Evolutionary conservation across 2,113 vertebrate genomes (phyloP), one percentile per base, ranked within the genome.

Genomic region (Paedocypris sp.): DNA sequence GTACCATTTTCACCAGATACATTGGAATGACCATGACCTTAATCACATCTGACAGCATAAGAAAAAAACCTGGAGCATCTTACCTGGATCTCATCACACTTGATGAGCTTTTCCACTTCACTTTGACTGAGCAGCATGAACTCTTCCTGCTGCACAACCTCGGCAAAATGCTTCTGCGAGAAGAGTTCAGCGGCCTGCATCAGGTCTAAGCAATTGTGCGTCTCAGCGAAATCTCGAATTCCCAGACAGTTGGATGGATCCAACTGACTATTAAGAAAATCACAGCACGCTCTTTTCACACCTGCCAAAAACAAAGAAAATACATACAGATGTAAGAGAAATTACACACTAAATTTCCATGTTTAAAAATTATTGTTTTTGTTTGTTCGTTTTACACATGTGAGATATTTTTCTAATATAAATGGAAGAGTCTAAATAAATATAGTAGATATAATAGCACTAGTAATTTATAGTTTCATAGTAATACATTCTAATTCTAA

Each of bases 21-120:
- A n/a, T n/a, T n/a, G n/a, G n/a, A n/a, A n/a, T n/a, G n/a, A n/a
- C n/a, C n/a, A n/a, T n/a, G n/a, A n/a, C n/a, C n/a, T n/a, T n/a
- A n/a, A n/a, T n/a, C n/a, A n/a, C n/a, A n/a, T n/a, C n/a, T n/a
- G n/a, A n/a, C n/a, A n/a, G n/a, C n/a, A n/a, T n/a, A n/a, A n/a
- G n/a, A n/a, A 8, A 16, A 5, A 8, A 3, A 10, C 11, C 8
- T 6, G 25, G 3, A 16, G 1, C 22, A 28, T 41, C 35, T 67
- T 80, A 98, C 94, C 94, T 98, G 95, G 74, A 98, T 99, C 79
- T 99, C 95, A 66, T 99, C 95, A 73, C 95, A 98, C 72, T 93
- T 92, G 76, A 98, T 93, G 4, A 99, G 90, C 73, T 99, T 99
- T 62, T 98, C 93, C 62, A 99, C 95, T 73, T 99, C 95, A 25